Base-by-base conservation (phyloP, 1,140 invertebrate species). In the Zaprionus vittiger region DNA sequence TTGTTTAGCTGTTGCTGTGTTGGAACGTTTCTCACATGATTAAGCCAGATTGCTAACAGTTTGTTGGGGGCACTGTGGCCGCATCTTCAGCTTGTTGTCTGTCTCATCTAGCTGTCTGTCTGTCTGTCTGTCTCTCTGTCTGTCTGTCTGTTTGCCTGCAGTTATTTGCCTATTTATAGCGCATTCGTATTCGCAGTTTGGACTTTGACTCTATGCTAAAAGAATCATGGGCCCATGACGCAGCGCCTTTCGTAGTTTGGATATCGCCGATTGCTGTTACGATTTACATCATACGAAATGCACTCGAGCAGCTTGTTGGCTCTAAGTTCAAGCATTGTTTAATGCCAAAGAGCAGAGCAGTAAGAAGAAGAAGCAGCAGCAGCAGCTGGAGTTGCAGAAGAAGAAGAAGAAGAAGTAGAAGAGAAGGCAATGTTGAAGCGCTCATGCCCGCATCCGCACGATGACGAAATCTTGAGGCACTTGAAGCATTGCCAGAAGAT, bases 21-120 rank as follows among this genome's bases (percentile, higher is more conserved):
- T 60, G 75, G 62, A 80, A 76, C 66, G 65, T 71, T 90, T 90
- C 85, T 90, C 85, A 90, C 85, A 90, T 90, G 85, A 90, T 90
- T 90, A 90, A 90, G 85, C 86, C 86, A 80, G 85, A 90, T 90
- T 91, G 86, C 85, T 90, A 85, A 86, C 77, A 82, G 71, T 62
- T 80, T 80, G 63, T 77, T 61, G 60, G 34, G 61, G 61, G 56
- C 64, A 31, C 37, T 54, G 79, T 73, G 73, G 69, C 61, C 38
- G 76, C 62, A 79, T 79, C 55, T 71, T 73, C 70, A 47, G 65
- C 77, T n/a, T 37, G 4, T 56, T 63, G 31, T 56, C 57, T 28
- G 69, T 69, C 52, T 20, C n/a, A 22, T 57, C 34, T 20, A 7
- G 7, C 17, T 14, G 22, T 20, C 20, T 52, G 11, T 24, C 47